A percentile compares a stretch with the other conserved stretches of the same genome.
Conservation (phyloP, 2,888 invertebrate genomes). For the Thecophora atra region DNA sequence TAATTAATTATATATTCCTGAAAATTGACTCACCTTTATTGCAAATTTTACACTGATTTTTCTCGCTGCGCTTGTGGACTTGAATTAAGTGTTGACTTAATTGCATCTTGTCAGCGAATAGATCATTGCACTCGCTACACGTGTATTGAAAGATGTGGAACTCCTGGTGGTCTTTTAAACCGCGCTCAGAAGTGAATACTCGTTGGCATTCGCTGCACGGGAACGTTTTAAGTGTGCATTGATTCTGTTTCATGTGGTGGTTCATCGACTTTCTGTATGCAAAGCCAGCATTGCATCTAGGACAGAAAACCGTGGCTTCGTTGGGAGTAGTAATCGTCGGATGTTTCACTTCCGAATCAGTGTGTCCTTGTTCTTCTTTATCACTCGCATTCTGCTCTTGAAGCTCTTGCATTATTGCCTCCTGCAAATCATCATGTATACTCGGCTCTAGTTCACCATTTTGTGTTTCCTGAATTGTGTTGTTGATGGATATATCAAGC, state of each 20-base stretch:
- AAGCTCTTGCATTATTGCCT: not conserved
- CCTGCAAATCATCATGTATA: not conserved
- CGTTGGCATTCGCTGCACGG: constrained; percentile 66
- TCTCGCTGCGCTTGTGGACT: constrained; percentile 66
- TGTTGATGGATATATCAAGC: not conserved
- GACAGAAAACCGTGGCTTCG: constrained; percentile 50
- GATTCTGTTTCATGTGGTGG: constrained; percentile 62
- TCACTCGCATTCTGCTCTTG: not conserved
- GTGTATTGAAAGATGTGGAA: constrained; percentile 52
- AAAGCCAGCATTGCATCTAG: constrained; percentile 62
- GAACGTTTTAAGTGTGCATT: constrained; percentile 67
- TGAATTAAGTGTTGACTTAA: constrained; percentile 67
- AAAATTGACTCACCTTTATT: constrained; percentile 53
- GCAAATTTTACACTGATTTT: constrained; percentile 67
- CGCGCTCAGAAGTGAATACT: constrained; percentile 70
- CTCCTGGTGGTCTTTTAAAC: constrained; percentile 68
- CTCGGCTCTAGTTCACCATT: not conserved
- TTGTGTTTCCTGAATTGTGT: not conserved
- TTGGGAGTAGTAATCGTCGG: not conserved
- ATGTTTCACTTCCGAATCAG: not conserved
- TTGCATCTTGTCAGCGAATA: constrained; percentile 65
- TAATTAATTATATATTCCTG: not conserved
- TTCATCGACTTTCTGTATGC: constrained; percentile 57
- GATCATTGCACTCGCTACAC: constrained; percentile 64
- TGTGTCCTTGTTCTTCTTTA: not conserved